Base-by-base conservation (phyloP, 2,797 vertebrate genomes). In the Sebastes alutus region DNA sequence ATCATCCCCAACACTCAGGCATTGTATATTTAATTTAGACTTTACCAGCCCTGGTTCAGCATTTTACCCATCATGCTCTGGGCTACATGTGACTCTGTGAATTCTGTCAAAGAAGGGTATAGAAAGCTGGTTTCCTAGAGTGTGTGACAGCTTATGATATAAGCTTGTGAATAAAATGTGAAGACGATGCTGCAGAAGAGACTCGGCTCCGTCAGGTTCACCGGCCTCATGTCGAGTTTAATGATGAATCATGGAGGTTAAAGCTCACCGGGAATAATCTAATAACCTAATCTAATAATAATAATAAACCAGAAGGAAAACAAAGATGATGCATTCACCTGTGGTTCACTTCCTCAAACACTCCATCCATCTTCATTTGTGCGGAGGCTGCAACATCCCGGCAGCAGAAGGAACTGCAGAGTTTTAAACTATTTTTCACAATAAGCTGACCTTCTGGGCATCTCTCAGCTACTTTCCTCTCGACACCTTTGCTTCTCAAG, bases 181-280 rank as follows among this genome's bases (percentile, higher is more conserved):
- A 62, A 66, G 46, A 14, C 2, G 1, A 35, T 20, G 74, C 56
- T 54, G 9, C 33, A 42, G 29, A 49, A 11, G 71, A 68, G 35
- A n/a, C 52, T 67, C 38, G 1, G 35, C 54, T 65, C 56, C 0
- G 0, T n/a, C 16, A 23, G 52, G 66, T 75, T 46, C 61, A 55
- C 7, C 0, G 3, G 42, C 23, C 67, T 38, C 0, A 1, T 32
- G 74, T 62, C 14, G 0, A 33, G 20, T 29, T 58, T 71, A 78
- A 78, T 62, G 56, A 84, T 82, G 77, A 88, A 83, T 76, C 54
- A 54, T 77, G 12, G 42, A 79, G 66, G 80, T 83, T 75, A 64
- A 69, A 68, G 56, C 74, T 82, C 52, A 56, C 16, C 33, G 61
- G 55, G 72, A 78, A 75, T 80, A 77, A 83, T 83, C 62, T 83